Percentiles rank a stretch among this genome's conserved stretches.
Conservation (phyloP, 2,113 vertebrate species). For the Falco punctatus region DNA sequence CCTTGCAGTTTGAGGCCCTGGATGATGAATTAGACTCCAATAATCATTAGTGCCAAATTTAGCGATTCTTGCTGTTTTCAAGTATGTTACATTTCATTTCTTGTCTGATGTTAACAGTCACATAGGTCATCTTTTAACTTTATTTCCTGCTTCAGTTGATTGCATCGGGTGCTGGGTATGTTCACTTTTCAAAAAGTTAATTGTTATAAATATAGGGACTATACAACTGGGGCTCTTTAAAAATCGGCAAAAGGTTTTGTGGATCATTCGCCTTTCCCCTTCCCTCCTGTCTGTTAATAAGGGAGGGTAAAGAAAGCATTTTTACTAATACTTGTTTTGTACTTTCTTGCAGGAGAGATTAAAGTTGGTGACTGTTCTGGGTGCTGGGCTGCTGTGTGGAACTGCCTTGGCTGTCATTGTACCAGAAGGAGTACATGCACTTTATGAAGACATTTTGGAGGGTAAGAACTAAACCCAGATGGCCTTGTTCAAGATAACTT, state of each 20-base stretch:
- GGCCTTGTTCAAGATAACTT: not conserved
- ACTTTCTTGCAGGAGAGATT: slow-evolving; percentile 85
- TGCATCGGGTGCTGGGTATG: not conserved
- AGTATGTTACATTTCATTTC: not conserved
- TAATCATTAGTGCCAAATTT: not conserved
- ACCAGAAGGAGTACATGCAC: slow-evolving; percentile 96
- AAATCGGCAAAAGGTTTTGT: not conserved
- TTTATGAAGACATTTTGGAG: slow-evolving; percentile 95
- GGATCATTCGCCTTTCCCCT: not conserved
- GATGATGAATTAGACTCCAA: not conserved
- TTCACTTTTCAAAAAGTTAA: not conserved
- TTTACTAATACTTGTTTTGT: slow-evolving; percentile 26
- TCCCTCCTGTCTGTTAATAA: not conserved
- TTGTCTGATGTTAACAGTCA: not conserved
- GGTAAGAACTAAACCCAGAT: slow-evolving; percentile 75
- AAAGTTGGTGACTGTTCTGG: slow-evolving; percentile 94
- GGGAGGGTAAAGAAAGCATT: not conserved
- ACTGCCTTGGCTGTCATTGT: slow-evolving; percentile 97
- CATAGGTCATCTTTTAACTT: not conserved
- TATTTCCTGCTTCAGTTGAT: not conserved
- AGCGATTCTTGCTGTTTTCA: not conserved
- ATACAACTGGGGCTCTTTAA: not conserved
- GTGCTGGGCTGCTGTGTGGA: slow-evolving; percentile 95
- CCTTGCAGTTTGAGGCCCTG: not conserved
- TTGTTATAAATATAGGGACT: not conserved